Base-by-base conservation (phyloP, 2,797 vertebrate genomes). In the Hemibagrus guttatus region DNA sequence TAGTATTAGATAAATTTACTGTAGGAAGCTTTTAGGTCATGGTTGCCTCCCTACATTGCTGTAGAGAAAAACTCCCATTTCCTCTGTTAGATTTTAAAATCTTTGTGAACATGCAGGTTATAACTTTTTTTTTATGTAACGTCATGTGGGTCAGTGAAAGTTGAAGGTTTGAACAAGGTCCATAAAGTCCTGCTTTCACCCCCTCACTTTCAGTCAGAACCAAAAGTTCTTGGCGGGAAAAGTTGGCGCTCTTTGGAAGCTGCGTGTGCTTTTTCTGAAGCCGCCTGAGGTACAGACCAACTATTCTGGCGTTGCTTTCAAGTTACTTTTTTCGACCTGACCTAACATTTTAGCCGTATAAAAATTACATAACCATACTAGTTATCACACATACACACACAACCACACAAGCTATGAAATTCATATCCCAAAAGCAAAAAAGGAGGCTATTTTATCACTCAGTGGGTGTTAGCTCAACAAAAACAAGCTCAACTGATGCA, bases 101-200 rank as follows among this genome's bases (percentile, higher is more conserved):
- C 61, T 83, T 52, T 52, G n/a, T 54, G 64, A 39, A 69, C 4
- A 16, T 31, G 61, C 64, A 42, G 84, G n/a, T 6, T 59, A 49
- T 83, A 2, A 28, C 71, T 46, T 28, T 19, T 9, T 56, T 7
- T 69, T 74, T 8, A 59, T 5, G 31, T 58, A 75, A 5, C 68
- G 16, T 89, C 64, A 86, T 56, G 19, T 1, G 16, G 91, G 85
- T 90, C 83, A 86, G n/a, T 23, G 64, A 87, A 76, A 92, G 90
- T 90, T 89, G 84, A 89, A 12, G 35, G 71, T 78, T 87, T 87
- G 84, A 74, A 79, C 28, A 85, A 69, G 84, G 87, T 87, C 88
- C 84, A 85, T 82, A 9, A 39, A 86, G 56, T 80, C 64, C 86
- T 84, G 39, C 23, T 78, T 91, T 90, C 63, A 86, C 58, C 85